Conservation (phyloP, 2,888 invertebrate genomes). For the Acleris holmiana region DNA sequence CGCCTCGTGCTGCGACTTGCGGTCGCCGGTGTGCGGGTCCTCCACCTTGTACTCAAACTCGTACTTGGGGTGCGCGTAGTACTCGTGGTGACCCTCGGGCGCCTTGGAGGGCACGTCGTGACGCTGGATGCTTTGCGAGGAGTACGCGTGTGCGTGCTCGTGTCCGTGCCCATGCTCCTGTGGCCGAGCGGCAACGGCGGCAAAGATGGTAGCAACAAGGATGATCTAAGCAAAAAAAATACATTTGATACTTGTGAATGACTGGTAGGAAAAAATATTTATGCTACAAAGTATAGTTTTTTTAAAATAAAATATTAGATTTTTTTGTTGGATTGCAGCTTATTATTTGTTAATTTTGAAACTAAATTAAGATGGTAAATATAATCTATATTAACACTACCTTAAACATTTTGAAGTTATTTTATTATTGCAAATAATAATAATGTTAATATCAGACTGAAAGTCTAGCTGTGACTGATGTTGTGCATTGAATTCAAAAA, state of each 20-base stretch:
- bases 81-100: constrained; percentile 45
- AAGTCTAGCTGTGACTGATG: constrained; percentile 9
- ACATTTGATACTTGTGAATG: too few relatives aligned
- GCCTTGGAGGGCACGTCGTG: constrained; percentile 44
- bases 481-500: neutral
- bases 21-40: too few relatives aligned
- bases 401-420: constrained; percentile 1
- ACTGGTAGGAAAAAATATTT: too few relatives aligned
- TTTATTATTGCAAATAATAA: neutral
- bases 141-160: constrained; percentile 34
- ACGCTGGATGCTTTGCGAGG: constrained; percentile 64
- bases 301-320: too few relatives aligned
- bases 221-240: neutral
- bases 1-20: too few relatives aligned
- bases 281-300: too few relatives aligned
- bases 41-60: constrained; percentile 67
- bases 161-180: constrained; percentile 2
- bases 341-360: too few relatives aligned
- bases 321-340: too few relatives aligned
- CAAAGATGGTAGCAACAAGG: neutral
- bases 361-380: too few relatives aligned
- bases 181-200: neutral
- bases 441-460: neutral
- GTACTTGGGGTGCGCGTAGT: constrained; percentile 51
- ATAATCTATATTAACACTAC: neutral